These are phyloP conservation scores for Amaurobius ferox DNA, from an alignment of 2,888 invertebrate species.

Conservation along the genomic window DNA sequence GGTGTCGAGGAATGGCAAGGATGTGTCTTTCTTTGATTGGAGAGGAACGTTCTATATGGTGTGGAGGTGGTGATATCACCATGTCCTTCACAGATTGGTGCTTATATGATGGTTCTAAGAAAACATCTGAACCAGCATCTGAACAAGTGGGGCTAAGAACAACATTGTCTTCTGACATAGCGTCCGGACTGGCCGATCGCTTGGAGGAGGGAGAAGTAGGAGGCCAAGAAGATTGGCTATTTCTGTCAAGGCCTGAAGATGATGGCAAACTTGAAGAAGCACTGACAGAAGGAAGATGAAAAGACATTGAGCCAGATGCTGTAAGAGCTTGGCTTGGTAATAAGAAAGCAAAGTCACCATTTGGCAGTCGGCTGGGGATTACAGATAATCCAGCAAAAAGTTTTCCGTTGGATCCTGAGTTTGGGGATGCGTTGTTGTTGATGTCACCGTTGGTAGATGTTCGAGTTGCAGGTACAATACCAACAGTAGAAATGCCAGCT, in stretches of 20 bases:
- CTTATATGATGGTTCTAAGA: constrained; percentile 33
- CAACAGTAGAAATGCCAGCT: constrained; percentile 37
- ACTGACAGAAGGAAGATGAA: constrained; percentile 45
- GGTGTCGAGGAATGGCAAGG: constrained; percentile 14
- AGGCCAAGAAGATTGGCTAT: constrained; percentile 48
- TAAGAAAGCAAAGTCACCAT: constrained; percentile 70
- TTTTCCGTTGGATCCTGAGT: constrained; percentile 28
- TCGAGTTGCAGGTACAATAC: constrained; percentile 25
- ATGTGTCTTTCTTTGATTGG: constrained; percentile 26
- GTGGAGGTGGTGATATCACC: constrained; percentile 12
- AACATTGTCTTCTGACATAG: constrained; percentile 67
- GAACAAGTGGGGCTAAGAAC: constrained; percentile 68
- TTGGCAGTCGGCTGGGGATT: constrained; percentile 69
- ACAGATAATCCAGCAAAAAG: constrained; percentile 67
- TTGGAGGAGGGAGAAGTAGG: constrained; percentile 52
- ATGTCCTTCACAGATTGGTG: neutral
- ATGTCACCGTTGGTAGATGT: constrained; percentile 35
- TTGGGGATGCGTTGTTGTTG: constrained; percentile 68
- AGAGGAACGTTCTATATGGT: neutral
- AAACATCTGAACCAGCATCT: constrained; percentile 68
- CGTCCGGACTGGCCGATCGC: constrained; percentile 63
- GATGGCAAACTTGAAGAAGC: constrained; percentile 42
- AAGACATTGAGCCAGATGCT: constrained; percentile 22
- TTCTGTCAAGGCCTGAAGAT: constrained; percentile 45
- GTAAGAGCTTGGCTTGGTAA: constrained; percentile 69